These are phyloP conservation scores for Rhea americana DNA, from an alignment of 2,113 vertebrate species.

Conservation along the genomic window DNA sequence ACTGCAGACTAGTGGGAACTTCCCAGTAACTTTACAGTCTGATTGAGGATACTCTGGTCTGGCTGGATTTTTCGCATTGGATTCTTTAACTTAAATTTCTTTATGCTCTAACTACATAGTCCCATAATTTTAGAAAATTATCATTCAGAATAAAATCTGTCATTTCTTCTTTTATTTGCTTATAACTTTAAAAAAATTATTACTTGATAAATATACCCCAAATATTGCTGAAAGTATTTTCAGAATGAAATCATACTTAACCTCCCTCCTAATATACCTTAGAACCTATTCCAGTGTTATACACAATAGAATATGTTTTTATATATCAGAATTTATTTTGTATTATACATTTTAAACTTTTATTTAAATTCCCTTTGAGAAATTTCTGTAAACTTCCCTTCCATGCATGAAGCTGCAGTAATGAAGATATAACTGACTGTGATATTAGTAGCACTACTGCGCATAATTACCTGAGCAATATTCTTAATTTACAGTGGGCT, in stretches of 20 bases:
- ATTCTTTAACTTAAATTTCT: not conserved
- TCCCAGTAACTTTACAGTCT: not conserved
- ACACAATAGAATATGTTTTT: not conserved
- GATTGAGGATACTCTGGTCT: not conserved
- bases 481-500: not conserved
- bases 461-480: not conserved
- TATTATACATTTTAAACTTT: not conserved
- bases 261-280: not conserved
- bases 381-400: not conserved
- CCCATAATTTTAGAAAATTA: not conserved
- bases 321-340: not conserved
- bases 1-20: not conserved
- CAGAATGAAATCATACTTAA: rapidly evolving
- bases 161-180: not conserved
- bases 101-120: not conserved
- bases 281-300: not conserved
- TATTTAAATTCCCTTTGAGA: not conserved
- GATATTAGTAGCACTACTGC: not conserved
- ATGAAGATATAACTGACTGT: not conserved
- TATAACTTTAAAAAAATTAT: not conserved
- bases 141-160: not conserved
- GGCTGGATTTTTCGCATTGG: not conserved
- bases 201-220: not conserved
- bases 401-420: not conserved
- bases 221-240: not conserved